These are phyloP conservation scores for Tenthredo mesomela DNA, from an alignment of 2,888 invertebrate species.

Conservation along the genomic window DNA sequence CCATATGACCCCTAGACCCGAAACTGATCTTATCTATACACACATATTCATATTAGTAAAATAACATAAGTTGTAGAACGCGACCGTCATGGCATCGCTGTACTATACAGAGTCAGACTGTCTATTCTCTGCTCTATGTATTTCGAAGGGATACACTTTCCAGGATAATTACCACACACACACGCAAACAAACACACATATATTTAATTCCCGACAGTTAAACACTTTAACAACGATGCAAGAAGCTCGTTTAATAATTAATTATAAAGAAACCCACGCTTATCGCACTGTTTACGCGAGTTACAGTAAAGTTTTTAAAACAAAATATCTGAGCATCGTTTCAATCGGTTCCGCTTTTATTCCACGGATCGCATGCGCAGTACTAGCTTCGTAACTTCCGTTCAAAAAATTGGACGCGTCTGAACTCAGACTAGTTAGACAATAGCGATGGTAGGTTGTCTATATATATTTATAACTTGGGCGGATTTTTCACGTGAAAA, in stretches of 20 bases:
- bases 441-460: background rate
- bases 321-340: background rate
- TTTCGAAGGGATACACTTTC: background rate
- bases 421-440: slow-evolving; percentile 20
- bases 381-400: background rate
- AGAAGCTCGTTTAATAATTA: background rate
- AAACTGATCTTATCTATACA: background rate
- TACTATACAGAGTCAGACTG: background rate
- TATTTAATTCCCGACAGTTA: background rate
- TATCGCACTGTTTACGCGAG: background rate
- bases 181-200: too few species aligned
- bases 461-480: too few species aligned
- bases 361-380: background rate
- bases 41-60: background rate
- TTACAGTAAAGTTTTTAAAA: background rate
- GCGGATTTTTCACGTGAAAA: background rate
- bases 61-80: slow-evolving; percentile 3
- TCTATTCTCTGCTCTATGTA: background rate
- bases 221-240: background rate
- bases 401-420: background rate
- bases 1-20: background rate
- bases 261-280: background rate
- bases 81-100: background rate
- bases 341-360: background rate
- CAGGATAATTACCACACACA: background rate